Evolutionary conservation across 2,888 invertebrate species (phyloP), one percentile per base, ranked within the genome.

Genomic region (Microplitis manilae): DNA sequence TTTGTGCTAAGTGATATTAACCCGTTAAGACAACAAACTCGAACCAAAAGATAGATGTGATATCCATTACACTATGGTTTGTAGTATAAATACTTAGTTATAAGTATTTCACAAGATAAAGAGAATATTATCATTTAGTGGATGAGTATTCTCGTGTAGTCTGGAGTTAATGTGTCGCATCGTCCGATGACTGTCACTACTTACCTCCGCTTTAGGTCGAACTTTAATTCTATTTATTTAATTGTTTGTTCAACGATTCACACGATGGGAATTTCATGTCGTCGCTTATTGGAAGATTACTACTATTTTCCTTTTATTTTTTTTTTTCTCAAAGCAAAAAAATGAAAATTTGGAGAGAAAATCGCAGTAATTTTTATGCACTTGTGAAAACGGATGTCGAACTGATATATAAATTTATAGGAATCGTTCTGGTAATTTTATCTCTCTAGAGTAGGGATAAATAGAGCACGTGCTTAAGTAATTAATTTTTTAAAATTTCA

Each of bases 231-330:
- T 74, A 80, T 85, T 84, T 87, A 86, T 87, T 87, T 85, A 86
- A 30, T 30, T 30, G 30, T 30, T 30, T 30, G 30, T 86, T 85
- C 82, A 85, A 80, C 81, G 82, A 83, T 83, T 85, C 81, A 83
- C 80, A 84, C 84, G 86, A 87, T 87, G 87, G 85, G 86, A 81
- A 87, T 87, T 87, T 83, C 87, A 80, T 87, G 87, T 87, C 86
- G 82, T 75, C 79, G 75, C 30, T 30, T 30, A 30, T 30, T 30
- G 30, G 77, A 79, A 85, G 87, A 87, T 87, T 87, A 65, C 41
- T 41, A 50, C 50, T 50, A 50, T 50, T 50, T 50, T 50, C 6
- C 6, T 8, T 50, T 13, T 50, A 4, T 30, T 30, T 30, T 41
- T 41, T 41, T 41, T 41, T 41, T 8, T 13, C 13, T 9, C 13